These are phyloP conservation scores for Cydia fagiglandana DNA, from an alignment of 1,140 invertebrate genomes.

Conservation along the genomic window DNA sequence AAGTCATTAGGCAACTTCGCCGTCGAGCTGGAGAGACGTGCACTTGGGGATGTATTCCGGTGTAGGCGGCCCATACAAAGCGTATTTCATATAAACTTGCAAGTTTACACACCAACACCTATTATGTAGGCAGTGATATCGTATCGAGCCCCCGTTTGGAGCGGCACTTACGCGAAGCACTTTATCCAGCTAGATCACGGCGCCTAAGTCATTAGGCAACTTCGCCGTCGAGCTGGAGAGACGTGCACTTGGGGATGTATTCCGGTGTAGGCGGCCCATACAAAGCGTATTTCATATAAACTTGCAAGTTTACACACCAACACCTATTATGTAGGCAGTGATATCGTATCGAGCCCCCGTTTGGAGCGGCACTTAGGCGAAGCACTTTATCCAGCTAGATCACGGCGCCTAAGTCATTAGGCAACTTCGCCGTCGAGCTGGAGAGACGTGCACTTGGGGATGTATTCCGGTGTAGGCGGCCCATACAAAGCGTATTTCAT, in stretches of 20 bases:
- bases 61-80: background rate
- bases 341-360: background rate
- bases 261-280: background rate
- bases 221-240: background rate
- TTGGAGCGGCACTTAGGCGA: background rate
- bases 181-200: constrained; percentile 20
- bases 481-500: background rate
- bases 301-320: no score
- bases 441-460: background rate
- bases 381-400: constrained; percentile 24
- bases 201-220: constrained; percentile 26
- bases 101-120: no score
- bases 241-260: background rate
- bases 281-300: background rate
- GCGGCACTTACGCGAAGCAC: constrained; percentile 12
- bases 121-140: background rate
- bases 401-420: constrained; percentile 24
- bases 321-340: background rate
- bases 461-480: background rate
- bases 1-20: constrained; percentile 25
- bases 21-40: background rate
- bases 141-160: background rate
- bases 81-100: no score
- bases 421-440: background rate
- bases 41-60: background rate